Conservation (phyloP, 37 sponge, comb jelly and placozoan species). For the Amphimedon queenslandica region DNA sequence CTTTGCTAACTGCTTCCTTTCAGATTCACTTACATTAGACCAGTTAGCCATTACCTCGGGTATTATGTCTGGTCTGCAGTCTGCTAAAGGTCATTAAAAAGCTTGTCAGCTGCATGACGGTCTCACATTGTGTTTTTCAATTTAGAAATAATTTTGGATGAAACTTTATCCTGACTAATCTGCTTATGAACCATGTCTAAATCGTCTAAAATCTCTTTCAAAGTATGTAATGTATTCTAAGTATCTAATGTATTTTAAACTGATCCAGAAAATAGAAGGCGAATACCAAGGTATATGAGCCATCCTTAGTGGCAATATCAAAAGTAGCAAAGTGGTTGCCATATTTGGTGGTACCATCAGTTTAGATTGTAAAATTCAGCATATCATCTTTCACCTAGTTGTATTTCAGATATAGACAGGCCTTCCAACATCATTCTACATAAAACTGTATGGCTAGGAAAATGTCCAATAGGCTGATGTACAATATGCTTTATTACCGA, state of each 20-base stretch:
- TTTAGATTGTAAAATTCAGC: neutral
- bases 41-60: slow-evolving; percentile 24
- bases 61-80: slow-evolving; percentile 10
- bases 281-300: slow-evolving; percentile 19
- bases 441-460: slow-evolving; percentile 3
- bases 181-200: slow-evolving; percentile 10
- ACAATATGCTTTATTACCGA: slow-evolving; percentile 19
- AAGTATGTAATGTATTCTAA: slow-evolving; percentile 18
- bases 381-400: slow-evolving; percentile 12
- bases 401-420: slow-evolving; percentile 10
- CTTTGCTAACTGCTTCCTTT: slow-evolving; percentile 1
- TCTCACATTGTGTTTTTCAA: slow-evolving; percentile 63
- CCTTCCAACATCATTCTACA: slow-evolving; percentile 24
- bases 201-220: slow-evolving; percentile 38
- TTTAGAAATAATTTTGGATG: slow-evolving; percentile 9
- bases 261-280: slow-evolving; percentile 44
- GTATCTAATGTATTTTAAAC: slow-evolving; percentile 26
- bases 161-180: slow-evolving; percentile 2
- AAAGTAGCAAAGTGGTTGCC: slow-evolving; percentile 21
- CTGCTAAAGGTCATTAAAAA: no score
- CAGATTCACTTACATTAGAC: neutral
- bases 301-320: slow-evolving; percentile 10
- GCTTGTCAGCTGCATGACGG: slow-evolving; percentile 35
- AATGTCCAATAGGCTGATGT: slow-evolving; percentile 11
- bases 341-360: slow-evolving; percentile 41